Conservation (phyloP, 2,797 vertebrate genomes). For the Chelonia mydas region DNA sequence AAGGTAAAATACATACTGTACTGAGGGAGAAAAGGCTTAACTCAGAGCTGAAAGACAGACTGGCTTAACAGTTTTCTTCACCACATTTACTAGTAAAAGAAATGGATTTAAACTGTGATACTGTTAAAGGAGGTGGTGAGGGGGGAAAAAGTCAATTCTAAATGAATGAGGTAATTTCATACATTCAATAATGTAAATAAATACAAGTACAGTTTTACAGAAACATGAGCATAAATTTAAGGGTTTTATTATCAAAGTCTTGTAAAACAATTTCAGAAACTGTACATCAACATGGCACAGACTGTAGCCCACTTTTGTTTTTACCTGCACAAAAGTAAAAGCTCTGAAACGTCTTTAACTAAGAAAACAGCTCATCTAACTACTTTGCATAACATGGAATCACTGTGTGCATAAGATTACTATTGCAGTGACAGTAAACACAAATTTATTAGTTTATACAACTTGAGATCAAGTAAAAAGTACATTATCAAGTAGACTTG, state of each 20-base stretch:
- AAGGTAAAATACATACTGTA: rapidly evolving
- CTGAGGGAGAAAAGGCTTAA: not conserved
- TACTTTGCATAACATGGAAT: constrained; percentile 81
- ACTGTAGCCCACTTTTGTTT: constrained; percentile 83
- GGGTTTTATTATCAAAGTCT: constrained; percentile 95
- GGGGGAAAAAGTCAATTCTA: not conserved
- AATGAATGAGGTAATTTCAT: constrained; percentile 38
- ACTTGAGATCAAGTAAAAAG: constrained; percentile 82
- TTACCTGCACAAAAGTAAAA: constrained; percentile 83
- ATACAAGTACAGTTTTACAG: constrained; percentile 63
- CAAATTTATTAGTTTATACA: constrained; percentile 80
- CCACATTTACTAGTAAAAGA: not conserved
- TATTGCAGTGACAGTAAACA: constrained; percentile 81
- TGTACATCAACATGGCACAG: constrained; percentile 89
- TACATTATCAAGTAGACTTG: constrained; percentile 80
- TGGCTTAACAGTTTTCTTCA: not conserved
- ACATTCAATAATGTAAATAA: constrained; percentile 65
- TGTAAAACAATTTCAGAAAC: constrained; percentile 93
- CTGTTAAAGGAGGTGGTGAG: not conserved
- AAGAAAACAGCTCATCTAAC: constrained; percentile 78
- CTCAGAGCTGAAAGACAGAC: not conserved
- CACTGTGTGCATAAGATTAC: constrained; percentile 78
- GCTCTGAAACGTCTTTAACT: constrained; percentile 77
- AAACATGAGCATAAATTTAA: constrained; percentile 77
- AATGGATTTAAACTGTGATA: not conserved